Percentiles rank a stretch among this genome's conserved stretches.
Evolutionary conservation across 2,113 vertebrate genomes (phyloP).

Genomic region (Gorsachius goisagi): DNA sequence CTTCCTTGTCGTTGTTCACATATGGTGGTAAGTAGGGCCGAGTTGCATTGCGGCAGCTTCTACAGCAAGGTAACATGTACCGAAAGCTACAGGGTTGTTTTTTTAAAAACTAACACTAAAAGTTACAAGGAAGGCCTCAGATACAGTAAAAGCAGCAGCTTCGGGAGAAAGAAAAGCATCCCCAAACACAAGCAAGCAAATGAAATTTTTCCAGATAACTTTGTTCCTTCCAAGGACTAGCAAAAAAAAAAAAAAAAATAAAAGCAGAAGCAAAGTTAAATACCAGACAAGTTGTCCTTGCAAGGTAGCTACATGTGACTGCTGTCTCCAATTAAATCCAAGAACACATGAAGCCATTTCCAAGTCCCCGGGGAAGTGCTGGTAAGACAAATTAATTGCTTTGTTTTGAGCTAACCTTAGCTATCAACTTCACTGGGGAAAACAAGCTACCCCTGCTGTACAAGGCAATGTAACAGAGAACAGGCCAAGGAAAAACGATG

Average conservation of each 20-base stretch:
- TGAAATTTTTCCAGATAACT: not conserved
- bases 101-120: not conserved
- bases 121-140: not conserved
- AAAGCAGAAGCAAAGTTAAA: not conserved
- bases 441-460: not conserved
- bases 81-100: not conserved
- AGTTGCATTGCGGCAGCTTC: not conserved
- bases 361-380: not conserved
- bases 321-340: not conserved
- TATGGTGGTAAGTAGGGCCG: too few species aligned
- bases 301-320: not conserved
- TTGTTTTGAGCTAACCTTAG: not conserved
- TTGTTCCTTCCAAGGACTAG: not conserved
- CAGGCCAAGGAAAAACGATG: accelerated
- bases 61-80: not conserved
- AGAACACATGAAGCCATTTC: not conserved
- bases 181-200: not conserved
- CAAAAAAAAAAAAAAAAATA: not conserved
- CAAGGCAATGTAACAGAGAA: not conserved
- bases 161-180: not conserved
- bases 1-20: not conserved
- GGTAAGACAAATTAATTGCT: not conserved
- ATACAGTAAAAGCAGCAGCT: not conserved
- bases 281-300: not conserved
- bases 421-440: not conserved